Evolutionary conservation across 2,797 vertebrate species (phyloP).

Genomic region (Cirrhinus molitorella): DNA sequence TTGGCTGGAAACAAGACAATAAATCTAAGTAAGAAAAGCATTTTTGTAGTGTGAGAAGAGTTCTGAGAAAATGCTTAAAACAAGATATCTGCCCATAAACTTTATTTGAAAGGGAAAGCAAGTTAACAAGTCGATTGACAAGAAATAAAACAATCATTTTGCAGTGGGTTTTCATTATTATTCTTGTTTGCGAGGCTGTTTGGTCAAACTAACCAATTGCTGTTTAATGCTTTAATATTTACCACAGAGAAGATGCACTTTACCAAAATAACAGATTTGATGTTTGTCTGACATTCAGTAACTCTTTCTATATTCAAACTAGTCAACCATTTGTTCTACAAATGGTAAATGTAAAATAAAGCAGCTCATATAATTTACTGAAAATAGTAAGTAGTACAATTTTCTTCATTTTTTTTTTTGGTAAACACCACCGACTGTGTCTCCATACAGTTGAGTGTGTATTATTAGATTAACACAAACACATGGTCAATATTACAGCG

Average conservation of each 20-base stretch:
- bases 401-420: not conserved
- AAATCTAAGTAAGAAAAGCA: no score
- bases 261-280: no score
- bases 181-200: no score
- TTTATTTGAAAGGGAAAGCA: not conserved
- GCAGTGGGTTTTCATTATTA: no score
- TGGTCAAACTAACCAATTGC: not conserved
- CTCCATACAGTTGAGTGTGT: no score
- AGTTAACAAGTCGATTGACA: no score
- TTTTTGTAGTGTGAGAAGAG: no score
- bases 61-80: no score
- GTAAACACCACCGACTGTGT: not conserved
- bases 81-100: no score
- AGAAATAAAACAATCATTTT: not conserved
- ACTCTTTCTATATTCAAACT: not conserved
- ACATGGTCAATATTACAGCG: not conserved
- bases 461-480: constrained; percentile 13
- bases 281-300: not conserved
- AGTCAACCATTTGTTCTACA: not conserved
- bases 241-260: not conserved
- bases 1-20: no score
- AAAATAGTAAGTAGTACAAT: not conserved
- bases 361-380: not conserved
- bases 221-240: not conserved
- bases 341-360: not conserved